Base-by-base conservation (phyloP, 2,797 vertebrate genomes). In the Ammospiza maritima region DNA sequence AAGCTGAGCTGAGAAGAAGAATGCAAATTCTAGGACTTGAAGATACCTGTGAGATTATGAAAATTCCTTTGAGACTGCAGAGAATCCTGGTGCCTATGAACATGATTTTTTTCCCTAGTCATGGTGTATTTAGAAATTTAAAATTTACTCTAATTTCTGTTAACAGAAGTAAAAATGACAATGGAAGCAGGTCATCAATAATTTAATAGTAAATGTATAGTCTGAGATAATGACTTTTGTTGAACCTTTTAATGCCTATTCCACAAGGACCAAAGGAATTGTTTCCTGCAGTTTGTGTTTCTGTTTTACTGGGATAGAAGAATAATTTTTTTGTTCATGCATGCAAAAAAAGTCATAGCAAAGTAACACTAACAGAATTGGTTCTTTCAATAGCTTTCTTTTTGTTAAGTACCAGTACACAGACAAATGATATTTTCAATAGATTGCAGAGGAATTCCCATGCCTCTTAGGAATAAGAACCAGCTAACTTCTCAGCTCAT, bases 1-100 rank as follows among this genome's bases (percentile, higher is more conserved):
- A 95, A 94, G 91, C 64, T 92, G 93, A 94, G 54, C 79, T 6
- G 48, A 69, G 60, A 92, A 95, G 73, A 48, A 88, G 87, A 91
- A 93, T 94, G 90, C 93, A 94, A 93, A 96, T 93, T 93, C 74
- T 88, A 83, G 67, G 76, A 74, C 70, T 85, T 75, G 62, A 90
- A 87, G 34, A 85, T 91, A 93, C 71, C 77, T 93, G 71, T 87
- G 77, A 86, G 71, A 42, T 96, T 94, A 76, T 50, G 44, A 88
- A 89, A 75, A 72, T 80, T 58, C 80, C 88, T 85, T 61, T 4
- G 62, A 71, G 76, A 80, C 62, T 56, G 11, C 4, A 20, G 58
- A 54, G 42, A 74, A 78, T 82, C 87, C 85, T 88, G 67, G 32
- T 51, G 45, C 36, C 65, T 89, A 36, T 23, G 19, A 93, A 72